Base-by-base conservation (phyloP, 2,797 vertebrate genomes). In the Antrozous pallidus region DNA sequence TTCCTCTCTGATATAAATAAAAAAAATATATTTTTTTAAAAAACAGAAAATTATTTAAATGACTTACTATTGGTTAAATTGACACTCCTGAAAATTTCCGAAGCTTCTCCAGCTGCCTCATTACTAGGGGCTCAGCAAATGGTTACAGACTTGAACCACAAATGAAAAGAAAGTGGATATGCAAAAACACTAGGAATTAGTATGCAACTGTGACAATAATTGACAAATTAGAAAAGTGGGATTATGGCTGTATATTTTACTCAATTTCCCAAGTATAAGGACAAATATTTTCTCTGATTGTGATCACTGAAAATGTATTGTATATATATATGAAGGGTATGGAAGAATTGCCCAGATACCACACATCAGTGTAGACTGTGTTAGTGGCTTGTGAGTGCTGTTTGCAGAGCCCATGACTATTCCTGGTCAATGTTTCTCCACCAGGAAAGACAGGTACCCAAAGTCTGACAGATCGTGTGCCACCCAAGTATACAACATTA, bases 11-110 rank as follows among this genome's bases (percentile, higher is more conserved):
- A 58, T 28, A 28, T 28, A 58, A 58, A 58, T 58, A 58, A 54
- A 58, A 58, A 28, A n/a, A n/a, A n/a, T n/a, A 58, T 58, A 28
- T 13, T 28, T 58, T 58, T 28, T 24, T 4, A 28, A 58, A 58
- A 58, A 28, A 26, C 49, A 54, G 49, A 75, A 89, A 91, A 51
- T 26, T 33, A 80, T 49, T 84, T 90, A 63, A 69, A 51, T 75
- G 17, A 45, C 13, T 94, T 81, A 17, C 40, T 38, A 14, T 77
- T 75, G 31, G n/a, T 83, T 92, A 71, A 86, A 71, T 3, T 3
- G 36, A 31, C 58, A 45, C 36, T 81, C 40, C 42, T 2, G 0
- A 82, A 71, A 80, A 12, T 45, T 61, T 22, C 45, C n/a, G 36
- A 33, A 69, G 9, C 22, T 51, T 38, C 51, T 38, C 47, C 8